Conservation (phyloP, 2,888 invertebrate genomes). For the Tinea pellionella region DNA sequence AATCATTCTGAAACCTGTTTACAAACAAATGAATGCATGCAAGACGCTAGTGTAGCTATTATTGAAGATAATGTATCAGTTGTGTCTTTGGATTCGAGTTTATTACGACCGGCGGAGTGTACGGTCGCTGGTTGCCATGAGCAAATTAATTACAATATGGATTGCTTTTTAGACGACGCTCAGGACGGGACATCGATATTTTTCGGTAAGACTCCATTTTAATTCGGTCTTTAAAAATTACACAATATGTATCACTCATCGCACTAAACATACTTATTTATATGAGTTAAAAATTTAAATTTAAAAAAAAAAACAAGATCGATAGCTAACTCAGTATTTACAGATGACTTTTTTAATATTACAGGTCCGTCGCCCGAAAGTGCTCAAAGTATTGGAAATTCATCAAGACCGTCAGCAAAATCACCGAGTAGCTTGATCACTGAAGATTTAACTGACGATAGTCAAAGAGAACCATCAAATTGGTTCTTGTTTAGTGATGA, state of each 20-base stretch:
- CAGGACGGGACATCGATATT: not conserved
- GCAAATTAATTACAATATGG: not conserved
- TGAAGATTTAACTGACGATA: constrained; percentile 45
- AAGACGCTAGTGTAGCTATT: constrained; percentile 42
- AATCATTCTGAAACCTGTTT: constrained; percentile 59
- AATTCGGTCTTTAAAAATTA: no score
- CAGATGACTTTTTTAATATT: no score
- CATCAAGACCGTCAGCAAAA: not conserved
- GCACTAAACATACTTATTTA: no score
- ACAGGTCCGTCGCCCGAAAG: not conserved
- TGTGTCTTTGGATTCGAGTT: constrained; percentile 32
- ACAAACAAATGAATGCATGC: constrained; percentile 43
- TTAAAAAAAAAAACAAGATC: no score
- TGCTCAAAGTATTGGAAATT: not conserved
- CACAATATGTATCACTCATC: no score
- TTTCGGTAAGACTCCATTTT: not conserved
- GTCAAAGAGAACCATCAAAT: constrained; percentile 15
- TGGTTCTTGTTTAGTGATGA: constrained; percentile 55
- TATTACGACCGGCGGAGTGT: not conserved
- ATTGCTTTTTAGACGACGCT: not conserved
- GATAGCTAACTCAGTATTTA: no score
- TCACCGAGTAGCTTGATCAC: constrained; percentile 35
- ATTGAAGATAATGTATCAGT: constrained; percentile 31
- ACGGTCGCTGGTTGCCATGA: not conserved
- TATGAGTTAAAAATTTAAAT: no score